Percentiles rank a stretch among this genome's conserved stretches.
Evolutionary conservation across 2,113 vertebrate species (phyloP).

Genomic region (Mormoops blainvillei): DNA sequence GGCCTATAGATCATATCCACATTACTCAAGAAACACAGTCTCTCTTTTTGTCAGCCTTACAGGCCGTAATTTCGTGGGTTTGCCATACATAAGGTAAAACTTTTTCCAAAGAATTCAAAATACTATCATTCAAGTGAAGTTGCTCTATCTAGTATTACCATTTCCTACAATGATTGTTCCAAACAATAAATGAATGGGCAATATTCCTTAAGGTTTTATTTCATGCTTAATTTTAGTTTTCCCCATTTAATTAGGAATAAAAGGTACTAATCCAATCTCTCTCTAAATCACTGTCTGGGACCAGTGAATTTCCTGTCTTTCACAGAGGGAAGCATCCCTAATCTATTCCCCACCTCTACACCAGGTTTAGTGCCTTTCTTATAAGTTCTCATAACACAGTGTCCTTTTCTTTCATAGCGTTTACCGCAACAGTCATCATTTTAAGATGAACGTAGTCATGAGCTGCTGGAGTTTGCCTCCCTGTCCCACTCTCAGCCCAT

Average conservation of each 20-base stretch:
- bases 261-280: conserved; percentile 39
- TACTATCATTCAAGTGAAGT: neutral
- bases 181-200: conserved; percentile 27
- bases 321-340: neutral
- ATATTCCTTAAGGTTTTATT: conserved; percentile 30
- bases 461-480: neutral
- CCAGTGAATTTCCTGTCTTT: conserved; percentile 10
- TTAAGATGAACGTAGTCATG: neutral
- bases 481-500: neutral
- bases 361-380: neutral
- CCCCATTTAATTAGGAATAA: conserved; percentile 35
- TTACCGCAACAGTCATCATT: neutral
- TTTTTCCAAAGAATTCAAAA: neutral
- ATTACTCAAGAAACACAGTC: neutral
- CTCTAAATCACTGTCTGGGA: neutral
- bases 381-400: neutral
- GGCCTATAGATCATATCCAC: neutral
- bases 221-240: conserved; percentile 35
- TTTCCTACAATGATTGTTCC: neutral
- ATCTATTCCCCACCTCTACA: neutral
- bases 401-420: neutral
- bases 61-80: neutral
- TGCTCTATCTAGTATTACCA: neutral
- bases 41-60: neutral
- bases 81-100: neutral